Conservation (phyloP, 1,140 invertebrate genomes). For the Conus ventricosus region DNA sequence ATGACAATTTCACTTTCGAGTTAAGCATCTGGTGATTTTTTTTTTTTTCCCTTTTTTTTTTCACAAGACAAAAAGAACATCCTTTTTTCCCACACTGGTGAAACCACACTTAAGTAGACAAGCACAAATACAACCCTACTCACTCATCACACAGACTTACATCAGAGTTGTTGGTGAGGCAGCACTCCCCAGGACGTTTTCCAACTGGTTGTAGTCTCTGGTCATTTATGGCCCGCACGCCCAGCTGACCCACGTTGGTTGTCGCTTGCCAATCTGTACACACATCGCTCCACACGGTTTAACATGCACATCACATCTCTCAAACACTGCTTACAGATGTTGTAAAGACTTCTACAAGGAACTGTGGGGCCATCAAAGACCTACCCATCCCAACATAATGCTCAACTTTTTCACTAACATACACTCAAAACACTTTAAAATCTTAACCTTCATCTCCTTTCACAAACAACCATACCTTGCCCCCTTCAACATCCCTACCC, state of each 20-base stretch:
- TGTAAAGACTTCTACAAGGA: not conserved
- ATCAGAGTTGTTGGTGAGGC: conserved; percentile 88
- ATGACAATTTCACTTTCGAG: too few relatives aligned
- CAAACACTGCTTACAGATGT: not conserved
- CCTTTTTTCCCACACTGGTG: not conserved
- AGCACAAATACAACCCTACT: not conserved
- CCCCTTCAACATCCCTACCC: too few relatives aligned
- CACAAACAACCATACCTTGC: too few relatives aligned
- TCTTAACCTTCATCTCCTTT: too few relatives aligned
- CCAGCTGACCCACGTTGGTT: conserved; percentile 83
- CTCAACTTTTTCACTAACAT: too few relatives aligned
- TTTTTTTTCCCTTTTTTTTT: too few relatives aligned
- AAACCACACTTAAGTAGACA: not conserved
- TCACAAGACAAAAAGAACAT: not conserved
- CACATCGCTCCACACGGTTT: conserved; percentile 26
- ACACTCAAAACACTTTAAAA: too few relatives aligned
- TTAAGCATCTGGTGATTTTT: too few relatives aligned
- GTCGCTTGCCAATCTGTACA: conserved; percentile 82
- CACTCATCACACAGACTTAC: conserved; percentile 62
- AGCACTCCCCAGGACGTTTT: conserved; percentile 89
- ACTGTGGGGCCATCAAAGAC: too few relatives aligned
- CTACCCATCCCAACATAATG: too few relatives aligned
- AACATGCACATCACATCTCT: too few relatives aligned
- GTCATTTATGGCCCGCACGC: conserved; percentile 87
- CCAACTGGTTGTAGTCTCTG: conserved; percentile 90